A percentile compares a stretch with the other conserved stretches of the same genome.
Conservation (phyloP, 2,113 vertebrate genomes). For the Aegithalos caudatus region DNA sequence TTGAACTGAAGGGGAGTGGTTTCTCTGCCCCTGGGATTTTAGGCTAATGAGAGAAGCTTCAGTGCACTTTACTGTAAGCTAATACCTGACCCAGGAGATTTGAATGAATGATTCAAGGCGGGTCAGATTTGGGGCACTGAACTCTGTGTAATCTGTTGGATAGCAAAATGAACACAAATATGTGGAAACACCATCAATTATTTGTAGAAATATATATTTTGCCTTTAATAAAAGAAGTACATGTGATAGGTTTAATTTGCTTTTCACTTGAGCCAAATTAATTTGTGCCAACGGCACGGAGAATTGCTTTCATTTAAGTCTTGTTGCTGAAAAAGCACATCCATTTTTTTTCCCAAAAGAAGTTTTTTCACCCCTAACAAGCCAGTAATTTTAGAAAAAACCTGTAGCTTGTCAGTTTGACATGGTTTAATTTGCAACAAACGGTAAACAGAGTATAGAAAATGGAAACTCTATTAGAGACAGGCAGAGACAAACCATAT, state of each 20-base stretch:
- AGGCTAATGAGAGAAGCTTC: neutral
- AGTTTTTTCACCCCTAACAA: slow-evolving; percentile 40
- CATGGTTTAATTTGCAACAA: slow-evolving; percentile 57
- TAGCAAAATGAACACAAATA: neutral
- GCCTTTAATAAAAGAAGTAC: neutral
- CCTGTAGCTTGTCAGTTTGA: slow-evolving; percentile 30
- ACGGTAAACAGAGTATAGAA: slow-evolving; percentile 37
- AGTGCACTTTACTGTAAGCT: neutral
- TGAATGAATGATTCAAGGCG: neutral
- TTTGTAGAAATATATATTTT: neutral
- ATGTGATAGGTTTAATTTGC: neutral
- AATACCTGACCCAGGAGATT: neutral
- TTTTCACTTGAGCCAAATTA: neutral
- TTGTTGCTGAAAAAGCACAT: slow-evolving; percentile 20
- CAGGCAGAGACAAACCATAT: slow-evolving; percentile 29
- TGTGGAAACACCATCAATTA: neutral
- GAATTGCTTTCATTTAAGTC: slow-evolving; percentile 33
- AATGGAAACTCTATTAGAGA: slow-evolving; percentile 37
- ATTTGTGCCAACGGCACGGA: neutral
- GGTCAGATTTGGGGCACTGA: neutral
- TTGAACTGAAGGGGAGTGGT: neutral
- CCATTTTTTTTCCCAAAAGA: neutral
- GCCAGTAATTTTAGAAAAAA: slow-evolving; percentile 29
- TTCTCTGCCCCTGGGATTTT: neutral
- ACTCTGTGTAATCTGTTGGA: neutral